Percentiles rank a stretch among this genome's conserved stretches.
These are phyloP conservation scores for Ammodramus savannarum DNA, from an alignment of 2,113 vertebrate species.

Conservation along the genomic window DNA sequence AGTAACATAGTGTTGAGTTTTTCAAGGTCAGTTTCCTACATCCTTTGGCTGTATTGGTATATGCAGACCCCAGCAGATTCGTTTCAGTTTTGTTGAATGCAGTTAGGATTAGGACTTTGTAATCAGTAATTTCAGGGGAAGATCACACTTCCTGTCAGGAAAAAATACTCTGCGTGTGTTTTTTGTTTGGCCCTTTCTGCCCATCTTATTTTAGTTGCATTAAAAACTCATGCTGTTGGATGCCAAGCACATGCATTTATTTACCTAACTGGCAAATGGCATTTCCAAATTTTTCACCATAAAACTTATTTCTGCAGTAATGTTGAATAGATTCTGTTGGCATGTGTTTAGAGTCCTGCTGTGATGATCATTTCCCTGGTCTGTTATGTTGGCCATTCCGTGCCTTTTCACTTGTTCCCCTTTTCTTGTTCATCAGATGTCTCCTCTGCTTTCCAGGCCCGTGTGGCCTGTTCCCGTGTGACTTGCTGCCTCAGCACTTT, in stretches of 20 bases:
- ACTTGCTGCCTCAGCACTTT: not conserved
- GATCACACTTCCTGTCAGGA: not conserved
- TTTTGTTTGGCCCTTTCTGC: not conserved
- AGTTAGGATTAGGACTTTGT: not conserved
- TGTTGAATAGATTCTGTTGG: accelerated
- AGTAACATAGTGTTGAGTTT: not conserved
- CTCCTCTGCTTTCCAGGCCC: not conserved
- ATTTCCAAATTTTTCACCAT: not conserved
- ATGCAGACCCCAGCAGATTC: not conserved
- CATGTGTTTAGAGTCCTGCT: not conserved
- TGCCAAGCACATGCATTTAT: not conserved
- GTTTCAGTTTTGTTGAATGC: not conserved
- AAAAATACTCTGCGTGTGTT: not conserved
- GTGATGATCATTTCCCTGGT: not conserved
- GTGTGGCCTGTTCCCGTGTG: not conserved
- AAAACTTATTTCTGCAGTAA: not conserved
- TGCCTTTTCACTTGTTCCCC: constrained; percentile 17
- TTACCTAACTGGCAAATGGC: not conserved
- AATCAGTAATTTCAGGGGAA: constrained; percentile 33
- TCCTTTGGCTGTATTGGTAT: not conserved
- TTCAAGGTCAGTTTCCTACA: not conserved
- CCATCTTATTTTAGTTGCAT: not conserved
- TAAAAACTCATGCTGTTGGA: not conserved
- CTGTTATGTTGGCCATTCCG: not conserved
- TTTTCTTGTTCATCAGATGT: not conserved